Percentiles rank a stretch among this genome's conserved stretches.
phyloP scores from a whole-genome alignment of 2,113 vertebrate genomes.

The Apus apus region DNA sequence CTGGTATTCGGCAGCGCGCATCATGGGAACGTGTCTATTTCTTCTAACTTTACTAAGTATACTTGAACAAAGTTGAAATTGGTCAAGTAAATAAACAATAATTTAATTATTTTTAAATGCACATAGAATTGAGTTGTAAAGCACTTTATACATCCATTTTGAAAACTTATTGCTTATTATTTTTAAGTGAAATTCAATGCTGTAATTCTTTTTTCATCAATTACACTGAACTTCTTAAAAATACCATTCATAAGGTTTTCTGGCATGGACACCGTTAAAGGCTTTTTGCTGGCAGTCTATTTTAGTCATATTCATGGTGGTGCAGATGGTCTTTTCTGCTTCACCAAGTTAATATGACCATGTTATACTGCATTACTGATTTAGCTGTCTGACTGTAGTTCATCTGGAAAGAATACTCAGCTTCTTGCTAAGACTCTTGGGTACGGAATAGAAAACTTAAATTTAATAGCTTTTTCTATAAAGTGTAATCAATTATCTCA shows the following conservation, averaged over 20 bases:
- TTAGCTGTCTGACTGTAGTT: slow-evolving; percentile 76
- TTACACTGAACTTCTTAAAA: slow-evolving; percentile 27
- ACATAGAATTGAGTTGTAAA: slow-evolving; percentile 46
- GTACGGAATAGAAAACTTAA: slow-evolving; percentile 42
- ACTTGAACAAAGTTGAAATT: slow-evolving; percentile 48
- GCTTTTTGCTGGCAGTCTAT: slow-evolving; percentile 46
- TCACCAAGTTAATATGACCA: slow-evolving; percentile 73
- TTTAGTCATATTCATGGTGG: slow-evolving; percentile 64
- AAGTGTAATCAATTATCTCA: background rate
- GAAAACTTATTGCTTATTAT: slow-evolving; percentile 31
- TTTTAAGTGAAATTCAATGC: background rate
- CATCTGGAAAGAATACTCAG: slow-evolving; percentile 73
- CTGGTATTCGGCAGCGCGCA: slow-evolving; percentile 2
- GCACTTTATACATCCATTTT: slow-evolving; percentile 51
- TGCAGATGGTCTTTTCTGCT: slow-evolving; percentile 79
- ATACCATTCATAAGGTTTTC: slow-evolving; percentile 51
- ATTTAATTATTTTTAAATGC: slow-evolving; percentile 39
- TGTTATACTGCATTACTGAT: slow-evolving; percentile 77
- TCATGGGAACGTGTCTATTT: background rate
- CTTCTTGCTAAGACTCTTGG: slow-evolving; percentile 35
- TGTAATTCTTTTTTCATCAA: slow-evolving; percentile 40
- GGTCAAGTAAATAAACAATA: slow-evolving; percentile 22
- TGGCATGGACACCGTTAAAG: slow-evolving; percentile 40
- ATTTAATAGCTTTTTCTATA: background rate
- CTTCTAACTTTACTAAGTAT: slow-evolving; percentile 3